Evolutionary conservation across 2,888 invertebrate genomes (phyloP).

Genomic region (Cantharis flavilabris): DNA sequence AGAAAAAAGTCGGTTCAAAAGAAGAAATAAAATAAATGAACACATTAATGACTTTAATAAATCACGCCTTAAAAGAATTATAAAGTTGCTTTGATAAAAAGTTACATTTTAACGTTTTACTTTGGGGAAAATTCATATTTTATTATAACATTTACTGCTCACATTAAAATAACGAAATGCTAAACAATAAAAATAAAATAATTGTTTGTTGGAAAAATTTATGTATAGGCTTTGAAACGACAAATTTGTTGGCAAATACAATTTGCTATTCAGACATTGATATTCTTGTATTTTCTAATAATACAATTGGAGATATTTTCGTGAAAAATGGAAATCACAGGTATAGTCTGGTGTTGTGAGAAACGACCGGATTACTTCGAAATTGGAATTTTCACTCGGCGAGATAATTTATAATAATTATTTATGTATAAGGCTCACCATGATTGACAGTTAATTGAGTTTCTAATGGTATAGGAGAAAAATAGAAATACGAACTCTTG

Average conservation of each 20-base stretch:
- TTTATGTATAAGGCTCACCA: neutral
- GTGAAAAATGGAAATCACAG: neutral
- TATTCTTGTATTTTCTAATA: neutral
- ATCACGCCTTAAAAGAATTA: neutral
- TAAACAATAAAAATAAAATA: neutral
- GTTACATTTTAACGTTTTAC: neutral
- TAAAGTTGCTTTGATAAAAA: neutral
- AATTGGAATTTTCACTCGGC: neutral
- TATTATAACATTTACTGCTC: neutral
- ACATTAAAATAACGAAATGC: neutral
- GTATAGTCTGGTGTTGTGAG: neutral
- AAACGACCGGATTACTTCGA: neutral
- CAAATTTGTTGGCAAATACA: neutral
- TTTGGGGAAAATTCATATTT: neutral
- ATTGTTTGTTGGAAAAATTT: neutral
- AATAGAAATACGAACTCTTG: neutral
- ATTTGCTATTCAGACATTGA: neutral
- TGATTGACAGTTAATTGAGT: neutral
- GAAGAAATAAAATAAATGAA: neutral
- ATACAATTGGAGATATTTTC: neutral
- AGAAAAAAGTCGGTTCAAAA: neutral
- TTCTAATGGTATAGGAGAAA: neutral
- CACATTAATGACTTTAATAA: neutral
- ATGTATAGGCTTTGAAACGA: neutral
- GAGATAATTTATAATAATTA: neutral